Conservation (phyloP, 2,113 vertebrate species). For the Stegastes partitus region DNA sequence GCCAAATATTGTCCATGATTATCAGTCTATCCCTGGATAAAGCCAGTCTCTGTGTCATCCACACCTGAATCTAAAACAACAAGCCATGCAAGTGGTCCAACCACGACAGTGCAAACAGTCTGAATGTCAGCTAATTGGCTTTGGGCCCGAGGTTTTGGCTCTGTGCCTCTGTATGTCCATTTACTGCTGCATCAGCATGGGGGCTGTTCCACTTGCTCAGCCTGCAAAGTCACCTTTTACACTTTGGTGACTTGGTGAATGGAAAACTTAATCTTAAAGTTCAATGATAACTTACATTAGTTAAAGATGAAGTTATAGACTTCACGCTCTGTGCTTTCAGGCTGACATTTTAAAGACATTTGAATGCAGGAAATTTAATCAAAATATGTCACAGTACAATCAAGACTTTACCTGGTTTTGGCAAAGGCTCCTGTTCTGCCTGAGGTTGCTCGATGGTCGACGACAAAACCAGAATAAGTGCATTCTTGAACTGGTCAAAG, state of each 20-base stretch:
- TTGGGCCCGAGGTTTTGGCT: constrained; percentile 14
- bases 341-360: no score
- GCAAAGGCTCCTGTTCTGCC: constrained; percentile 83
- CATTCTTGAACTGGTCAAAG: constrained; percentile 96
- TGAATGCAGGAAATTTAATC: no score
- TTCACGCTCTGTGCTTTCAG: no score
- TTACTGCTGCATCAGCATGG: constrained; percentile 53
- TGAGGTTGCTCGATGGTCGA: constrained; percentile 73
- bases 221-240: constrained; percentile 7
- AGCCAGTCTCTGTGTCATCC: neutral
- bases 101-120: constrained; percentile 32
- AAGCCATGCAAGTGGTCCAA: neutral
- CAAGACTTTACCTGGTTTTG: constrained; percentile 87
- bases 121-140: constrained; percentile 34
- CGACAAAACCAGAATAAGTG: constrained; percentile 93
- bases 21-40: no score
- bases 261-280: neutral
- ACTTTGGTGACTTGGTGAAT: neutral
- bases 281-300: neutral
- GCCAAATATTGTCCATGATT: no score
- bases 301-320: neutral
- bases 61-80: neutral
- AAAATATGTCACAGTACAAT: no score
- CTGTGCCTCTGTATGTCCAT: constrained; percentile 15
- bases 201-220: constrained; percentile 12